Base-by-base conservation (phyloP, 2,797 vertebrate species). In the Danionella dracula region DNA sequence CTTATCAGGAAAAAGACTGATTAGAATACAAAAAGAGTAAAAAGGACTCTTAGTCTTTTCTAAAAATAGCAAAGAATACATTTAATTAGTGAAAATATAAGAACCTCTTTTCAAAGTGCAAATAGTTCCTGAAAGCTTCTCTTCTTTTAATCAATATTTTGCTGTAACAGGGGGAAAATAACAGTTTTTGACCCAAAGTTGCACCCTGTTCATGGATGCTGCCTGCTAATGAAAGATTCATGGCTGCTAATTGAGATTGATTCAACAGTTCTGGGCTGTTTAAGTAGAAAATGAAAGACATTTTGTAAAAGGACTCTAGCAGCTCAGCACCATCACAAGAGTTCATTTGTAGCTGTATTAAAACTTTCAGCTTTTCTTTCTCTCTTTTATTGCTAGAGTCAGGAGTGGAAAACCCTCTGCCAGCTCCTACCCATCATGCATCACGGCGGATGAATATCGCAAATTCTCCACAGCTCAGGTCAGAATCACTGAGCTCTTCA, bases 391-490 rank as follows among this genome's bases (percentile, higher is more conserved):
- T n/a, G 11, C 2, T 34, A 7, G 17, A 23, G 44, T 45, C 19
- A 6, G 32, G 16, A 44, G 31, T n/a, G 2, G 20, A 40, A 13
- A 15, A 56, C 15, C 11, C 35, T 37, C 17, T 12, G 23, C 53
- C 19, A 13, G 32, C 13, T 20, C 17, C 20, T 58, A 12, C 29
- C 42, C 11, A 38, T 66, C 19, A 41, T 49, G 58, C 41, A 12
- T 15, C 31, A 29, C 46, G 51, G 40, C 53, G 46, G 60, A 35
- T 65, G 23, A 55, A 72, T 54, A 54, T 23, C 67, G 64, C 42
- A 46, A 68, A 38, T 63, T 59, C 68, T 65, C 57, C 59, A 74
- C 19, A 8, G 45, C 20, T 68, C 63, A 63, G 54, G 66, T 77
- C 71, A 73, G 69, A 67, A 31, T 56, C 35, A 15, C 46, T 10